phyloP scores from a whole-genome alignment of 2,797 vertebrate species.

The Galaxias olidus region DNA sequence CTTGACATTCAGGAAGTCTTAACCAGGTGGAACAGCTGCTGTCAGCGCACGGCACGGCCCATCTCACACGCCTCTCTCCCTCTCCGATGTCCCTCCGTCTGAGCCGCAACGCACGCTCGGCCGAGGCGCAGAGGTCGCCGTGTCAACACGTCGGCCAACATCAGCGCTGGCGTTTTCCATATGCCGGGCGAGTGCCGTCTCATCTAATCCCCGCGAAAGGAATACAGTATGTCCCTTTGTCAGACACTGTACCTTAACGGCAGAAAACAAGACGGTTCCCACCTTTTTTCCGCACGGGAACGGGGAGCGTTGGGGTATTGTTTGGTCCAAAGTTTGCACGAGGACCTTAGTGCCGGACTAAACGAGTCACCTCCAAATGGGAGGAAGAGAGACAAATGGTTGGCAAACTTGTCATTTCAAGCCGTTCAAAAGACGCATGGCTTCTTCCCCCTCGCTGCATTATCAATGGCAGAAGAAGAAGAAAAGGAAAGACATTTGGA shows the following conservation, averaged over 20 bases:
- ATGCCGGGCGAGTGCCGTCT: background rate
- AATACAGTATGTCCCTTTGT: background rate
- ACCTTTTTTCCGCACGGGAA: constrained; percentile 7
- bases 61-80: background rate
- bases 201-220: background rate
- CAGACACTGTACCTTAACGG: background rate
- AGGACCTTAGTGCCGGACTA: background rate
- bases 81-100: background rate
- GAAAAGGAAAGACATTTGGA: background rate
- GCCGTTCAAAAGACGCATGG: background rate
- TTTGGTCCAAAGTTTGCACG: background rate
- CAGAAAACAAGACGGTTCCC: constrained; percentile 11
- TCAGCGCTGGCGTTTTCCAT: background rate
- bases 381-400: too few relatives aligned
- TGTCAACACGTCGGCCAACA: background rate
- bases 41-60: constrained; percentile 19
- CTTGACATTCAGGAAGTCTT: background rate
- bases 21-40: constrained; percentile 15
- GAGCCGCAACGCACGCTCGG: background rate
- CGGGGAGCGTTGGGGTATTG: background rate
- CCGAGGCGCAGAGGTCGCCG: background rate
- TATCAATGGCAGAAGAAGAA: background rate
- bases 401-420: background rate
- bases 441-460: background rate
- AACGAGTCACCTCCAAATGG: background rate